These are phyloP conservation scores for Rotaria sp. DNA, from an alignment of 2,888 invertebrate species.

Conservation along the genomic window DNA sequence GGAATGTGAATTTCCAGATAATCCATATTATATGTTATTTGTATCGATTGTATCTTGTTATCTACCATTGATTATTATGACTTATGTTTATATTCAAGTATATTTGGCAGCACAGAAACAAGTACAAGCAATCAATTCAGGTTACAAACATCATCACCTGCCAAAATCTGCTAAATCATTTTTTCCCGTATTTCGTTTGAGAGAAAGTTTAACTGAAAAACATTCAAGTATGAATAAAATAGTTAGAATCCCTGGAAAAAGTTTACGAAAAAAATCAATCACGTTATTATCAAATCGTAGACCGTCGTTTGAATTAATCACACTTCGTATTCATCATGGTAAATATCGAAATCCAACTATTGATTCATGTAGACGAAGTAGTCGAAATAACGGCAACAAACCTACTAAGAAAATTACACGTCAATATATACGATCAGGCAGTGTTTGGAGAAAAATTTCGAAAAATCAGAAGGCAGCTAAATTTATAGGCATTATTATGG, in stretches of 20 bases:
- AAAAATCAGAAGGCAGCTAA: conserved; percentile 13
- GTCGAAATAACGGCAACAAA: neutral
- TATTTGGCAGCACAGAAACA: neutral
- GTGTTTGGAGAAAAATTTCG: neutral
- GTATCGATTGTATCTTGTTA: neutral
- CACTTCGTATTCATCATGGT: conserved; percentile 26
- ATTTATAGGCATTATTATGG: neutral
- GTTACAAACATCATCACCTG: neutral
- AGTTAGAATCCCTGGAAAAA: neutral
- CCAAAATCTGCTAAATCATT: neutral
- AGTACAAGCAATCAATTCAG: neutral
- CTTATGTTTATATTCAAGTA: neutral
- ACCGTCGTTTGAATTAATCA: neutral
- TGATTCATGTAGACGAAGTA: neutral
- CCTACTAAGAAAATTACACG: neutral
- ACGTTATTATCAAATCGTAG: neutral
- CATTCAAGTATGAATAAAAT: neutral
- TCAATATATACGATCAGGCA: neutral
- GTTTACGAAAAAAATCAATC: neutral
- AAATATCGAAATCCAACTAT: neutral
- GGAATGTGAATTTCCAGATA: conserved; percentile 8
- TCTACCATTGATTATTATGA: neutral
- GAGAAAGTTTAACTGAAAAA: neutral
- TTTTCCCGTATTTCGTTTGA: neutral
- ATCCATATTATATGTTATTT: neutral